Evolutionary conservation across 2,888 invertebrate genomes (phyloP).

Genomic region (Drosophila gaucha): DNA sequence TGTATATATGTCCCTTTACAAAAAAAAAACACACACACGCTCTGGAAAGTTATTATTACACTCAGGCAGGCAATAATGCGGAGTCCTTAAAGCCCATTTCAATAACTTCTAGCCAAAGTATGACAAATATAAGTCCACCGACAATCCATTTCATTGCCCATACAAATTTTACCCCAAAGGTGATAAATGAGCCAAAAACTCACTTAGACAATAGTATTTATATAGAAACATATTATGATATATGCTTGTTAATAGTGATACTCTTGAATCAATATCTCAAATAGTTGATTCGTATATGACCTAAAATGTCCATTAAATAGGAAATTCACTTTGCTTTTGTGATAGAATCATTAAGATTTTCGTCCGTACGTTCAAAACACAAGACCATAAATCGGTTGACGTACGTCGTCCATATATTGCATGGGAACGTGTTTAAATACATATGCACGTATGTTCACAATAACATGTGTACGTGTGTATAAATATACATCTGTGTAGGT

Average conservation of each 20-base stretch:
- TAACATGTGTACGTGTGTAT: slow-evolving; percentile 26
- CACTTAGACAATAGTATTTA: too few relatives aligned
- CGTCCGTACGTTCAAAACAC: not conserved
- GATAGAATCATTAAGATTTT: not conserved
- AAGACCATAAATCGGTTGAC: slow-evolving; percentile 1
- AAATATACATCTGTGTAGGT: slow-evolving; percentile 33
- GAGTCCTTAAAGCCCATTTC: too few relatives aligned
- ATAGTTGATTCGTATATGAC: too few relatives aligned
- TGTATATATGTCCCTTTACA: slow-evolving; percentile 21
- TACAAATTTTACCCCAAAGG: too few relatives aligned
- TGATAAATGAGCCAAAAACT: too few relatives aligned
- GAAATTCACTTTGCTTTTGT: not conserved
- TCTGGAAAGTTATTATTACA: too few relatives aligned
- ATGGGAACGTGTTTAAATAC: slow-evolving; percentile 13
- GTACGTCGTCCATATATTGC: slow-evolving; percentile 13
- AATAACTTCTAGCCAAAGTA: too few relatives aligned
- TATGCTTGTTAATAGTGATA: too few relatives aligned
- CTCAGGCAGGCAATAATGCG: too few relatives aligned
- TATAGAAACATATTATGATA: too few relatives aligned
- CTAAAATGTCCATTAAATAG: not conserved
- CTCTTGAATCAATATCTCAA: not conserved
- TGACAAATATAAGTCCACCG: too few relatives aligned
- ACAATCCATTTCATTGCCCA: too few relatives aligned
- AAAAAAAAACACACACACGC: slow-evolving; percentile 13
- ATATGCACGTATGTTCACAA: slow-evolving; percentile 34